These are phyloP conservation scores for Eumaeus atala DNA, from an alignment of 1,140 invertebrate species.

Conservation along the genomic window DNA sequence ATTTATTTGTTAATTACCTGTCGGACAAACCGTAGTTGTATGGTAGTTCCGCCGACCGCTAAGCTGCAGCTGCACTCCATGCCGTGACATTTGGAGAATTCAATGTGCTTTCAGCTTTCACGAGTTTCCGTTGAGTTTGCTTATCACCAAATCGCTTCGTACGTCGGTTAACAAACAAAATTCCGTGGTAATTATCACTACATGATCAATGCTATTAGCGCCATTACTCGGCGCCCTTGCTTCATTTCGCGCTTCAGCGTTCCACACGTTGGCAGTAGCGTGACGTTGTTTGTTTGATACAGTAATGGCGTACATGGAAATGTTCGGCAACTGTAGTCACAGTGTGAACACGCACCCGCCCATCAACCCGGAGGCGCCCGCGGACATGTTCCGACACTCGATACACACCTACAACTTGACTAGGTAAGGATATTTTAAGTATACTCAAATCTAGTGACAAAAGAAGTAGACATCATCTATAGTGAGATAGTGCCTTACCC, in stretches of 20 bases:
- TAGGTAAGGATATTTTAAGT: constrained; percentile 33
- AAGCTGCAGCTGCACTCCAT: constrained; percentile 27
- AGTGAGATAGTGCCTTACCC: too few species aligned
- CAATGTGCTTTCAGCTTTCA: constrained; percentile 41
- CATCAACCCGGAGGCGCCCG: constrained; percentile 53
- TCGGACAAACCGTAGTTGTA: background rate
- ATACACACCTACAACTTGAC: constrained; percentile 86
- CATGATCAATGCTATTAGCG: constrained; percentile 55
- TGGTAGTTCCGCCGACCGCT: constrained; percentile 13
- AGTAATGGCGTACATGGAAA: constrained; percentile 98
- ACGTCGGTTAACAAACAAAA: constrained; percentile 12
- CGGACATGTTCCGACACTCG: constrained; percentile 87
- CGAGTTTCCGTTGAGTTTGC: constrained; percentile 24
- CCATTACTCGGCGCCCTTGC: constrained; percentile 48
- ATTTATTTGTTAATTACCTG: too few species aligned
- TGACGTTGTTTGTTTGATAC: constrained; percentile 37
- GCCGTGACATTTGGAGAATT: constrained; percentile 47
- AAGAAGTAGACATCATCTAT: too few species aligned
- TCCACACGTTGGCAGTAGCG: constrained; percentile 5
- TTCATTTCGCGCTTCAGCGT: constrained; percentile 18
- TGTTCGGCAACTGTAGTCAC: constrained; percentile 90
- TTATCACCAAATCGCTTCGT: background rate
- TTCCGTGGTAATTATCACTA: constrained; percentile 50
- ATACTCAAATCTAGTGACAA: too few species aligned
- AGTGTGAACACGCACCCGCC: constrained; percentile 69